Evolutionary conservation across 2,797 vertebrate species (phyloP).

Genomic region (Clarias platycephalus): DNA sequence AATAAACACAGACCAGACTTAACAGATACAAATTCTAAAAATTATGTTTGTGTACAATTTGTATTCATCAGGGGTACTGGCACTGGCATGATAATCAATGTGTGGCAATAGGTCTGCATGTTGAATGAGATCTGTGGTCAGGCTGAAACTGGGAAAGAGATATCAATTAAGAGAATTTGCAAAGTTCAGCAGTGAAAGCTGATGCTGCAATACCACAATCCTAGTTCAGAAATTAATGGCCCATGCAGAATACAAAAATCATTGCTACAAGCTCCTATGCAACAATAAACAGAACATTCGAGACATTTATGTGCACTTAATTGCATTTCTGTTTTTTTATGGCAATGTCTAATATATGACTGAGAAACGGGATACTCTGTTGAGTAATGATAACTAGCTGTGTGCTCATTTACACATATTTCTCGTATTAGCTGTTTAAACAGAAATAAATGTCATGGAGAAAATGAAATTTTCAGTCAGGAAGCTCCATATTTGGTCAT

Average conservation of each 20-base stretch:
- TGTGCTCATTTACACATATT: not conserved
- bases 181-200: constrained; percentile 77
- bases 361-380: not conserved
- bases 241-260: constrained; percentile 68
- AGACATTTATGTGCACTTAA: not conserved
- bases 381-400: not conserved
- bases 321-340: not conserved
- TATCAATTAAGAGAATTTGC: constrained; percentile 78
- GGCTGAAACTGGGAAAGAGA: constrained; percentile 64
- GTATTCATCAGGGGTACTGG: constrained; percentile 69
- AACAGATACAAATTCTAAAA: constrained; percentile 29
- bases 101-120: constrained; percentile 78
- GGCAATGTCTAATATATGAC: not conserved
- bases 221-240: constrained; percentile 77
- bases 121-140: constrained; percentile 68
- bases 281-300: constrained; percentile 21
- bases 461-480: not conserved
- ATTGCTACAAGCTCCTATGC: constrained; percentile 47
- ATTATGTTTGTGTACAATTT: constrained; percentile 59
- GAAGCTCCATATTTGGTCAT: not conserved
- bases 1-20: constrained; percentile 37
- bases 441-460: not conserved
- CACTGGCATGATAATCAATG: constrained; percentile 78
- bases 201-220: constrained; percentile 79
- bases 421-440: not conserved